A percentile compares a stretch with the other conserved stretches of the same genome.
These are phyloP conservation scores for Drosophila gaucha DNA, from an alignment of 2,888 invertebrate genomes.

Conservation along the genomic window DNA sequence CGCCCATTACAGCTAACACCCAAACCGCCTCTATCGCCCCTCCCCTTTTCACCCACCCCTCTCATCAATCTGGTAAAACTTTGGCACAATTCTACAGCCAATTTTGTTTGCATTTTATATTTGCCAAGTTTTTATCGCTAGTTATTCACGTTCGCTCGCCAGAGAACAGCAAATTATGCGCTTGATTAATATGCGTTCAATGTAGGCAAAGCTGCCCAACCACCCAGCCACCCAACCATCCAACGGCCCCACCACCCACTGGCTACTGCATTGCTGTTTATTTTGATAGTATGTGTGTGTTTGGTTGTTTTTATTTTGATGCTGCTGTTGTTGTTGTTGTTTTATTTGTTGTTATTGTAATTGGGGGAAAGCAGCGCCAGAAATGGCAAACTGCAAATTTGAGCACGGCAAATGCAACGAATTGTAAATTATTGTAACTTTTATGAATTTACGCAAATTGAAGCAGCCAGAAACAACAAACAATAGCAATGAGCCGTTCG, in stretches of 20 bases:
- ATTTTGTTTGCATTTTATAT: constrained; percentile 76
- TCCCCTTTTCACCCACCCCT: background rate
- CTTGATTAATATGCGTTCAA: constrained; percentile 76
- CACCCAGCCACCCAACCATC: background rate
- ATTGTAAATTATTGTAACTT: constrained; percentile 73
- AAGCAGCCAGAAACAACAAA: constrained; percentile 43
- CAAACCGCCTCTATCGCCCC: constrained; percentile 7
- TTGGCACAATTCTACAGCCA: constrained; percentile 43
- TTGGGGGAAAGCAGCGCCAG: constrained; percentile 50
- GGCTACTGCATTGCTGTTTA: constrained; percentile 56
- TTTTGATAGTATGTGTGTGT: constrained; percentile 63
- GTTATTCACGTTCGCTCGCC: constrained; percentile 61
- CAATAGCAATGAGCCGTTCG: constrained; percentile 24
- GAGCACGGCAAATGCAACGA: constrained; percentile 71
- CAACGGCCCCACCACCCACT: too few species aligned
- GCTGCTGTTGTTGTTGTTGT: constrained; percentile 20
- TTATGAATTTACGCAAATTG: constrained; percentile 56
- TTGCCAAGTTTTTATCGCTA: constrained; percentile 78
- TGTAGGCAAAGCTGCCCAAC: constrained; percentile 35
- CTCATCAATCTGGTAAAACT: background rate
- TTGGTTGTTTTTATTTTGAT: constrained; percentile 23
- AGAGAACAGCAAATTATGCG: constrained; percentile 66
- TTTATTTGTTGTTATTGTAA: constrained; percentile 41
- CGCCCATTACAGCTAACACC: constrained; percentile 52
- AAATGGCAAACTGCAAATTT: constrained; percentile 70